Conservation (phyloP, 2,888 invertebrate species). For the Entomobrya proxima region DNA sequence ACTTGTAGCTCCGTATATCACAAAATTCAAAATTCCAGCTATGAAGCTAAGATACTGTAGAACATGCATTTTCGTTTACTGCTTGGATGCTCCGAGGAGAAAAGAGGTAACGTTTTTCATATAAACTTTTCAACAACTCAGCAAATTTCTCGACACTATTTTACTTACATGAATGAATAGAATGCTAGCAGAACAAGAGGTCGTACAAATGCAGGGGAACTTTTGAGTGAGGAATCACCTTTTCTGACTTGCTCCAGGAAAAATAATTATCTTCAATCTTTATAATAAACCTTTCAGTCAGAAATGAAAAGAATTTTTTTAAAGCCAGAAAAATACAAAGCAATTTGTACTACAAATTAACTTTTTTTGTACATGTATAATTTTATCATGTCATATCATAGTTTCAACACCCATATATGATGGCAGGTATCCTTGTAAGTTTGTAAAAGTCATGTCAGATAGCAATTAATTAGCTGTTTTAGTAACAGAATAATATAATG, state of each 20-base stretch:
- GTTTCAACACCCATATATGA: background rate
- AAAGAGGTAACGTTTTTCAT: background rate
- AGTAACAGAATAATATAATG: background rate
- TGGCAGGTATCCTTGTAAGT: background rate
- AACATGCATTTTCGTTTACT: background rate
- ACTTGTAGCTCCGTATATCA: background rate
- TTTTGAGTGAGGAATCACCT: background rate
- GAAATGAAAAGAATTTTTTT: background rate
- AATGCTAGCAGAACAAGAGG: background rate
- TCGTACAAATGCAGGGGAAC: background rate
- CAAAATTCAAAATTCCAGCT: background rate
- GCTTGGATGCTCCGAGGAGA: background rate
- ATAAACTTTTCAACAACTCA: constrained; percentile 27
- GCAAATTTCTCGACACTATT: background rate
- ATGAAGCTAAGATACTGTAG: background rate
- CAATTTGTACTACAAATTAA: constrained; percentile 8
- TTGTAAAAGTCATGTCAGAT: constrained; percentile 41
- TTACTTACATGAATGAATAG: background rate
- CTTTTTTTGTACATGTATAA: background rate
- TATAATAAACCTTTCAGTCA: constrained; percentile 9
- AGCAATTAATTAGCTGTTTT: constrained; percentile 54
- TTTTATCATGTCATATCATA: background rate
- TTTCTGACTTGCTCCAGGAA: constrained; percentile 25
- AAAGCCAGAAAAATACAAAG: background rate
- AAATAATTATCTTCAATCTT: constrained; percentile 4